Conservation (phyloP, 2,113 vertebrate genomes). For the Uropsilus gracilis region DNA sequence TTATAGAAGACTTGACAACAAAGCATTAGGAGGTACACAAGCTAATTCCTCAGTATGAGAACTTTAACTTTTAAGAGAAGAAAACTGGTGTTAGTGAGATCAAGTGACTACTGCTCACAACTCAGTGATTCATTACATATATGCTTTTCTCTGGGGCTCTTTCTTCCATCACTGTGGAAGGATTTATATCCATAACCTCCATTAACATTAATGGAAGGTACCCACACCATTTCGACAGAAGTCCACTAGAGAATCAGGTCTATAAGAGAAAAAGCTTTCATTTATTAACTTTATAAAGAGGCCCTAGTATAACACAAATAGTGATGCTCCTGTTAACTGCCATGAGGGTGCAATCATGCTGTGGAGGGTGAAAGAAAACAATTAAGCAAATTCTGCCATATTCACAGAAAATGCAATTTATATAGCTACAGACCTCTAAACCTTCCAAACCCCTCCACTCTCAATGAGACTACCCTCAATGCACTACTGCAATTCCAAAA, state of each 20-base stretch:
- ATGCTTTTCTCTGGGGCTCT: slow-evolving; percentile 70
- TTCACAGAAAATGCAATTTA: slow-evolving; percentile 7
- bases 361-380: slow-evolving; percentile 77
- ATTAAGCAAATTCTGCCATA: slow-evolving; percentile 80
- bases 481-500: slow-evolving; percentile 1
- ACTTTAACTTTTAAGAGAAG: slow-evolving; percentile 24
- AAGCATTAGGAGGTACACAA: neutral
- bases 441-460: neutral
- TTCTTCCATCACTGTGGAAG: slow-evolving; percentile 37
- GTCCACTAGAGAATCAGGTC: slow-evolving; percentile 43
- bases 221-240: slow-evolving; percentile 71
- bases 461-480: neutral
- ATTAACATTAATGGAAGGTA: slow-evolving; percentile 77
- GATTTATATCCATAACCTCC: slow-evolving; percentile 70
- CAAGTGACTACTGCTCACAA: slow-evolving; percentile 49
- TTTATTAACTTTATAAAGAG: slow-evolving; percentile 81
- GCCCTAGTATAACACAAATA: slow-evolving; percentile 81
- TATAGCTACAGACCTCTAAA: neutral
- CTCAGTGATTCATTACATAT: slow-evolving; percentile 66
- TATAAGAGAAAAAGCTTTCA: slow-evolving; percentile 66
- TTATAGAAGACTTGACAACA: neutral
- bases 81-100: slow-evolving; percentile 4
- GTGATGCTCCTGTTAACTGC: slow-evolving; percentile 78
- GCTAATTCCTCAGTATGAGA: slow-evolving; percentile 14
- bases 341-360: slow-evolving; percentile 73